phyloP scores from a whole-genome alignment of 1,140 invertebrate species.

The Drosophila navojoa region DNA sequence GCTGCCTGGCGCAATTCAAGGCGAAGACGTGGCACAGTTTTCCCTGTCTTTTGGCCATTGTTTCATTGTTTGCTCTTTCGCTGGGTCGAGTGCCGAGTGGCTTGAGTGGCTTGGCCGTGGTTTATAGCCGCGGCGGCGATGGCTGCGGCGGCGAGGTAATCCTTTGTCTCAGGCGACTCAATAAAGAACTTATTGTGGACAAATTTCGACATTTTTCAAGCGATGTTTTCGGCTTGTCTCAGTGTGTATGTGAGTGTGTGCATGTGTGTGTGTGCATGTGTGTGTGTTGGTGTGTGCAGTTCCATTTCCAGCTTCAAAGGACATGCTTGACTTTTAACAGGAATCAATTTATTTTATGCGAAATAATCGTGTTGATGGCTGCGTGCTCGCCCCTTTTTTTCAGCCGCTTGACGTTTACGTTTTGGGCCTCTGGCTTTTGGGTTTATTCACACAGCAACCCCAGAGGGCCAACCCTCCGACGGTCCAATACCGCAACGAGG shows the following conservation, averaged over 20 bases:
- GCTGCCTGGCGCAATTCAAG: slow-evolving; percentile 43
- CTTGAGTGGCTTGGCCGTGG: slow-evolving; percentile 64
- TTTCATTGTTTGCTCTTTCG: slow-evolving; percentile 51
- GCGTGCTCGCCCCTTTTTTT: slow-evolving; percentile 77
- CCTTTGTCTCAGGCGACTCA: slow-evolving; percentile 76
- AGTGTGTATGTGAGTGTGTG: slow-evolving; percentile 17
- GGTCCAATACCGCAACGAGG: slow-evolving; percentile 40
- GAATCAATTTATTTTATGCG: slow-evolving; percentile 84
- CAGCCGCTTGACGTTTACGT: slow-evolving; percentile 38
- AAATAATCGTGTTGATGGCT: slow-evolving; percentile 84
- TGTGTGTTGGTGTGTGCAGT: slow-evolving; percentile 26
- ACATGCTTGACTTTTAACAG: slow-evolving; percentile 82
- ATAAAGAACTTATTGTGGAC: slow-evolving; percentile 83
- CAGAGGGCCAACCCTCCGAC: slow-evolving; percentile 55
- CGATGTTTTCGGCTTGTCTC: slow-evolving; percentile 70
- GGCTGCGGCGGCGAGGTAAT: slow-evolving; percentile 44
- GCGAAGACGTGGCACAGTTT: slow-evolving; percentile 75
- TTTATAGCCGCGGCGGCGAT: slow-evolving; percentile 56
- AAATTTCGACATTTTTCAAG: slow-evolving; percentile 79
- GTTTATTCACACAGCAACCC: slow-evolving; percentile 58
- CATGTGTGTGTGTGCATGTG: slow-evolving; percentile 19
- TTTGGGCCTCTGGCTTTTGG: slow-evolving; percentile 43
- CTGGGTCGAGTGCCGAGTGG: slow-evolving; percentile 52
- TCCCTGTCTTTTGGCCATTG: slow-evolving; percentile 50
- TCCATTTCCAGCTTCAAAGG: slow-evolving; percentile 54